Evolutionary conservation across 2,797 vertebrate genomes (phyloP), one percentile per base, ranked within the genome.

Genomic region (Cirrhinus mrigala): DNA sequence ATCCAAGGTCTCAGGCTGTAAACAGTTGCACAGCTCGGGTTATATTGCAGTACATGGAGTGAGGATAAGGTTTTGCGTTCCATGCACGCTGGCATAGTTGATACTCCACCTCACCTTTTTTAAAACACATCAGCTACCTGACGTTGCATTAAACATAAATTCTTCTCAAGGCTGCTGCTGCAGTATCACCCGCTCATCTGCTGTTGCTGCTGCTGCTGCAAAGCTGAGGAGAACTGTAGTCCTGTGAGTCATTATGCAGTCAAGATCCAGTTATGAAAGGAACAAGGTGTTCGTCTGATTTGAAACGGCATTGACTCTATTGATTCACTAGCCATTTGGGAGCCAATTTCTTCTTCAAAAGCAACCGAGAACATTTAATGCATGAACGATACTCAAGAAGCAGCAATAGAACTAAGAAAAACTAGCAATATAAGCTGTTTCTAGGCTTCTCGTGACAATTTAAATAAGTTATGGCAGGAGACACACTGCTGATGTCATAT

Each of bases 271-370:
- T 78, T 78, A 48, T 78, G 20, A 80, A 68, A 81, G 68, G 74
- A 87, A 85, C 56, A 81, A 85, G 64, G 80, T 81, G 82, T 71
- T 75, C 20, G 66, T 75, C 27, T 46, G 46, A 56, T 83, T 83
- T 87, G 71, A 87, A 88, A 88, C 22, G n/a, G 68, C 87, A 88
- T 88, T 86, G 85, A 87, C 84, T 89, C 58, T 83, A 87, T 90
- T 20, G 85, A 87, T 90, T 90, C 16, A 5, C 7, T 20, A 60
- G 79, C 54, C 85, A 29, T 85, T 83, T 77, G 89, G 85, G 89
- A 89, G 87, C 70, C 85, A 81, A 78, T 89, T 87, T 88, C 66
- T 81, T 64, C 76, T 79, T 86, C 68, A 79, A 81, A 87, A 85
- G 68, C 80, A 76, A 62, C 58, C 8, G 29, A 56, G 18, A 64